These are phyloP conservation scores for Hylaeus volcanicus DNA, from an alignment of 1,140 invertebrate species.

Conservation along the genomic window DNA sequence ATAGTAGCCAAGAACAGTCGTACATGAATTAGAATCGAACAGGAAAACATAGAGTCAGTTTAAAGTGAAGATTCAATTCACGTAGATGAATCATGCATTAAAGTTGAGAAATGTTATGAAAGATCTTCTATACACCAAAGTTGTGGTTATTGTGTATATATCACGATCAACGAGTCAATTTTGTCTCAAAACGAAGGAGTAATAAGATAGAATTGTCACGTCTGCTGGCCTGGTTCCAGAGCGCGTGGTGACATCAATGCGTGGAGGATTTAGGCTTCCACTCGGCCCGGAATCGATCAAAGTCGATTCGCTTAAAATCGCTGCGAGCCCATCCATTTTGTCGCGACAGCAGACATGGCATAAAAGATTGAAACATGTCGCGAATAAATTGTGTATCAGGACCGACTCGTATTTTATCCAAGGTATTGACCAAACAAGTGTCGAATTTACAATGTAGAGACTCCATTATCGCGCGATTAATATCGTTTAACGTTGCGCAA, in stretches of 20 bases:
- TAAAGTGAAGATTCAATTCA: too few relatives aligned
- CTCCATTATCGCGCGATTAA: not conserved
- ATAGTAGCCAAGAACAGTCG: too few relatives aligned
- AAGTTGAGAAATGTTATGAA: too few relatives aligned
- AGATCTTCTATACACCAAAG: too few relatives aligned
- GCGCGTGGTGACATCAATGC: not conserved
- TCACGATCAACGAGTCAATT: too few relatives aligned
- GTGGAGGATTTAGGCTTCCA: constrained; percentile 31
- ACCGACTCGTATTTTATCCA: not conserved
- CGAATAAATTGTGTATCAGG: constrained; percentile 21
- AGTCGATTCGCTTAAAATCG: constrained; percentile 10
- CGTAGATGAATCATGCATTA: too few relatives aligned
- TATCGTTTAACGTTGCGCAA: not conserved
- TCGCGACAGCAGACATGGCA: constrained; percentile 9
- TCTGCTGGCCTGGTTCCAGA: too few relatives aligned
- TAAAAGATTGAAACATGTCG: constrained; percentile 38
- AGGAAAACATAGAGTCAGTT: too few relatives aligned
- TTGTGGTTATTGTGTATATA: too few relatives aligned
- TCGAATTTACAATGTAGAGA: not conserved
- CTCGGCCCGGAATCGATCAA: constrained; percentile 39
- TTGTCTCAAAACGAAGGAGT: too few relatives aligned
- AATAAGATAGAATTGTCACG: too few relatives aligned
- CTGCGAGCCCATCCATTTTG: constrained; percentile 2
- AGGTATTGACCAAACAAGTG: not conserved
- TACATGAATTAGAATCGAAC: too few relatives aligned